Evolutionary conservation across 2,797 vertebrate species (phyloP).

Genomic region (Pempheris klunzingeri): DNA sequence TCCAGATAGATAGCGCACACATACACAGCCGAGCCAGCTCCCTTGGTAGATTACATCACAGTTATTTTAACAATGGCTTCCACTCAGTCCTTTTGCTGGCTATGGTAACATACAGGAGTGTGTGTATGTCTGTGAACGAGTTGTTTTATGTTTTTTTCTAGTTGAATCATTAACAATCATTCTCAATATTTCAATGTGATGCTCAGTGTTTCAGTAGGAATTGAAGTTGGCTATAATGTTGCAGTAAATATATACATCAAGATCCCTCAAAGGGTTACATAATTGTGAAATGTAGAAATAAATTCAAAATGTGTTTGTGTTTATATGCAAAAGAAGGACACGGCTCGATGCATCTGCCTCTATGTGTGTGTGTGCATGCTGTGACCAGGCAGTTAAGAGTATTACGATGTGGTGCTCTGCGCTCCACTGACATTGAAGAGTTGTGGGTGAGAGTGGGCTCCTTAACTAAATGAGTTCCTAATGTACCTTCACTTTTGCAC

Average conservation of each 20-base stretch:
- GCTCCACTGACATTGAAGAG: slow-evolving; percentile 35
- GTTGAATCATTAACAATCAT: slow-evolving; percentile 3
- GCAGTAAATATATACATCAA: slow-evolving; percentile 3
- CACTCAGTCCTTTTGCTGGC: slow-evolving; percentile 54
- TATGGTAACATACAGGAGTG: slow-evolving; percentile 34
- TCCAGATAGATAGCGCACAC: slow-evolving; percentile 71
- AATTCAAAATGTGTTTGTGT: slow-evolving; percentile 25
- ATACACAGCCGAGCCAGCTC: slow-evolving; percentile 61
- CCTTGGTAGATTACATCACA: slow-evolving; percentile 70
- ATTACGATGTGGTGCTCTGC: slow-evolving; percentile 52
- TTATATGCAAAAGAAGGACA: slow-evolving; percentile 34
- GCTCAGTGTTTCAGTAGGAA: not conserved
- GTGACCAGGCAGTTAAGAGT: slow-evolving; percentile 45
- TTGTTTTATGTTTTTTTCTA: slow-evolving; percentile 5
- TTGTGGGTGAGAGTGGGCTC: slow-evolving; percentile 37
- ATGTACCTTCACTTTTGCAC: slow-evolving; percentile 37
- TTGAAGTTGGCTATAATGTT: slow-evolving; percentile 4
- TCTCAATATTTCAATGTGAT: not conserved
- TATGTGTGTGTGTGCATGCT: slow-evolving; percentile 28
- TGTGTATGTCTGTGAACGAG: slow-evolving; percentile 5
- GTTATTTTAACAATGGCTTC: slow-evolving; percentile 70
- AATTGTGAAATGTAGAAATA: not conserved
- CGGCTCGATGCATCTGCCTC: slow-evolving; percentile 41
- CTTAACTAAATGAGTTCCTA: slow-evolving; percentile 67
- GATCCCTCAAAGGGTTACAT: not conserved